phyloP scores from a whole-genome alignment of 1,140 invertebrate genomes.

The Ooceraea biroi region DNA sequence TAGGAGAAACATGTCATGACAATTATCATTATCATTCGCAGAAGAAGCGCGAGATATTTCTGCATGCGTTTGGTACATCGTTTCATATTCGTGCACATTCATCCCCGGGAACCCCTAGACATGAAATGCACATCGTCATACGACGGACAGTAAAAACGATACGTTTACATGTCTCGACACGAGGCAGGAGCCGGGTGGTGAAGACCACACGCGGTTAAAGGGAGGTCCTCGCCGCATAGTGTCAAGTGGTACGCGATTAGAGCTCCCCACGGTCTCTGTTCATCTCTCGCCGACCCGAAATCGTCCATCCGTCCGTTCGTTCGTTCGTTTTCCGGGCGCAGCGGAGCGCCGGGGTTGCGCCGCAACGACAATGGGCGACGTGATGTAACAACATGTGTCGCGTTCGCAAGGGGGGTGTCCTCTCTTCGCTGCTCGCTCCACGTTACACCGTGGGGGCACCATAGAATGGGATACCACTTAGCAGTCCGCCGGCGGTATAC shows the following conservation, averaged over 20 bases:
- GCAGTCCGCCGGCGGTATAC: constrained; percentile 83
- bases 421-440: constrained; percentile 36
- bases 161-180: constrained; percentile 64
- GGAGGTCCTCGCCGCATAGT: constrained; percentile 69
- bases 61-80: background rate
- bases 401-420: constrained; percentile 73
- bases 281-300: constrained; percentile 67
- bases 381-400: constrained; percentile 86
- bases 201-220: constrained; percentile 59
- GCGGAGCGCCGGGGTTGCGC: constrained; percentile 54
- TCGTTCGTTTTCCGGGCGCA: constrained; percentile 9
- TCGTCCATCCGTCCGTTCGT: constrained; percentile 25
- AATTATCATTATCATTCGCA: background rate
- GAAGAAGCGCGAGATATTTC: background rate
- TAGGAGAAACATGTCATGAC: background rate
- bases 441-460: constrained; percentile 62
- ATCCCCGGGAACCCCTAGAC: background rate
- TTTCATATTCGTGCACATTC: background rate
- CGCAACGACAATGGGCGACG: constrained; percentile 73
- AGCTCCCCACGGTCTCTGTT: constrained; percentile 69
- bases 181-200: constrained; percentile 3
- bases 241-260: constrained; percentile 84
- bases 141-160: constrained; percentile 62
- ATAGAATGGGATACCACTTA: constrained; percentile 84
- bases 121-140: constrained; percentile 3